These are phyloP conservation scores for Patella pellucida DNA, from an alignment of 2,888 invertebrate genomes.

Conservation along the genomic window DNA sequence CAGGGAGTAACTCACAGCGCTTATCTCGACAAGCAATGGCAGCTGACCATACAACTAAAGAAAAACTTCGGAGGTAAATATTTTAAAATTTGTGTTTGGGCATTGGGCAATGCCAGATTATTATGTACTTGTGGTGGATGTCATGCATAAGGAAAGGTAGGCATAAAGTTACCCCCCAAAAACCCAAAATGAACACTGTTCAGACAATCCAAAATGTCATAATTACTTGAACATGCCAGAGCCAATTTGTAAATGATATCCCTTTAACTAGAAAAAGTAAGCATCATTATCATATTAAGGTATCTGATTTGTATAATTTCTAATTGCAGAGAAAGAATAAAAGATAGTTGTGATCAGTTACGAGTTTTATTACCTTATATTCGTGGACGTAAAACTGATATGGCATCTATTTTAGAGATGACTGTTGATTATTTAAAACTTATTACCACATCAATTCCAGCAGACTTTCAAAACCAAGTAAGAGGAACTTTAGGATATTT, in stretches of 20 bases:
- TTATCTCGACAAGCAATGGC: slow-evolving; percentile 5
- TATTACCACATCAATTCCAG: slow-evolving; percentile 56
- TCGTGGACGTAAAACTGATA: slow-evolving; percentile 61
- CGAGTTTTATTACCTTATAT: slow-evolving; percentile 61
- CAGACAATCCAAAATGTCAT: too few relatives aligned
- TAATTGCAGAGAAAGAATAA: slow-evolving; percentile 56
- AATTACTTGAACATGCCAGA: too few relatives aligned
- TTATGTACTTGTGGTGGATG: too few relatives aligned
- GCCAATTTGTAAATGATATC: too few relatives aligned
- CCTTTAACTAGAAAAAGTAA: too few relatives aligned
- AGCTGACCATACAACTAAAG: slow-evolving; percentile 59
- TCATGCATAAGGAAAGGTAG: too few relatives aligned
- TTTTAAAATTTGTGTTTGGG: too few relatives aligned
- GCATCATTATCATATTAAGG: too few relatives aligned
- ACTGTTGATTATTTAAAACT: slow-evolving; percentile 61
- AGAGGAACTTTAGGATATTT: not conserved
- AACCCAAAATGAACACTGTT: too few relatives aligned
- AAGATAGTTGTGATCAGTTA: slow-evolving; percentile 64
- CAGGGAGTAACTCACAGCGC: not conserved
- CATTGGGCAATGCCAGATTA: too few relatives aligned
- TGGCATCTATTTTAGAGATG: slow-evolving; percentile 64
- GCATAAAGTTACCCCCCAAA: too few relatives aligned
- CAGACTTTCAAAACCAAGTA: slow-evolving; percentile 57
- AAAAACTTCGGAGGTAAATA: slow-evolving; percentile 55
- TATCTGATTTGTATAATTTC: not conserved